A percentile compares a stretch with the other conserved stretches of the same genome.
Evolutionary conservation across 2,113 vertebrate species (phyloP).

Genomic region (Herpailurus yagouaroundi): DNA sequence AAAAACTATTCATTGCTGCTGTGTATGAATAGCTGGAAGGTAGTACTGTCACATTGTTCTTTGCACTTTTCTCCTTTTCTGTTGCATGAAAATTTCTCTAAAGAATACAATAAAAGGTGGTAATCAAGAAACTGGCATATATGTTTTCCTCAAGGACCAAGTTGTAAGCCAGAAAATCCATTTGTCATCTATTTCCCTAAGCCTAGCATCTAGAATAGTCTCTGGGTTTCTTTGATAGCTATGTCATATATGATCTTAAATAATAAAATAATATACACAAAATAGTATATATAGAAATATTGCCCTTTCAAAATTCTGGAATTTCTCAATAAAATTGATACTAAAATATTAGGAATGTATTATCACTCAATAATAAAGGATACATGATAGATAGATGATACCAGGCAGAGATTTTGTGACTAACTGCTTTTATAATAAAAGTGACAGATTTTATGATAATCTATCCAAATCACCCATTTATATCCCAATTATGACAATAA

Average conservation of each 20-base stretch:
- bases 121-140: not conserved
- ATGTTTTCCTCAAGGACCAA: not conserved
- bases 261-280: not conserved
- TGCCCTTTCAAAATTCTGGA: not conserved
- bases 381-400: not conserved
- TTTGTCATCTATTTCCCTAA: not conserved
- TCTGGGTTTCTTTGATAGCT: not conserved
- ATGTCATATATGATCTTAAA: not conserved
- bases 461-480: not conserved
- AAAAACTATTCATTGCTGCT: not conserved
- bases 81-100: not conserved
- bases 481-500: not conserved
- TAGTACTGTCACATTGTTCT: not conserved
- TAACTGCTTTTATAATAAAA: slow-evolving; percentile 5
- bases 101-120: not conserved
- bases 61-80: not conserved
- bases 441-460: not conserved
- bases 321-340: not conserved
- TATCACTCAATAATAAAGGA: not conserved
- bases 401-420: not conserved
- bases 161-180: not conserved
- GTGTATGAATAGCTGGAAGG: not conserved
- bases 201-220: not conserved
- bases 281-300: not conserved
- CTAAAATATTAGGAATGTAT: not conserved